Conservation (phyloP, 2,113 vertebrate genomes). For the Crocuta crocuta region DNA sequence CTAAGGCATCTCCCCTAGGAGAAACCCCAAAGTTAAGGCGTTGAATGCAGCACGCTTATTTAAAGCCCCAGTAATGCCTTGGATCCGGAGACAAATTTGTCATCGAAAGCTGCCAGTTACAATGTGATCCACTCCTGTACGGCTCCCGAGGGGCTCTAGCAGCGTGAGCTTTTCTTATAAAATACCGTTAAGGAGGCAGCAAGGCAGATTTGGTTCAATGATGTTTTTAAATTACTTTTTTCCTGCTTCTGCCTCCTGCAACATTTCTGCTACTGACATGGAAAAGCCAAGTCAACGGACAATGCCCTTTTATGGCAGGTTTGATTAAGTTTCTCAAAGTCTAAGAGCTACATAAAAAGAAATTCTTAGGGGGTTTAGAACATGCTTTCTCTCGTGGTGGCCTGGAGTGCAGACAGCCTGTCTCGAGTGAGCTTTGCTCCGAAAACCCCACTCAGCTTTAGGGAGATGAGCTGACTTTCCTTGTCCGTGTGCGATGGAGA, state of each 20-base stretch:
- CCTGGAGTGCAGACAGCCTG: not conserved
- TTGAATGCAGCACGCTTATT: not conserved
- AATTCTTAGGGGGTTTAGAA: not conserved
- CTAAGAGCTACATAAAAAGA: not conserved
- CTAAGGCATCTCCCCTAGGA: not conserved
- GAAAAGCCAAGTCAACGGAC: slow-evolving; percentile 40
- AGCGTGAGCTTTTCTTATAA: not conserved
- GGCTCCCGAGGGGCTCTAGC: not conserved
- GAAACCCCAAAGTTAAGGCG: not conserved
- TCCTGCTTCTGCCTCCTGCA: not conserved
- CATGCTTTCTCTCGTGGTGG: not conserved
- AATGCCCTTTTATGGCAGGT: slow-evolving; percentile 33
- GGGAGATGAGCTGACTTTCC: not conserved
- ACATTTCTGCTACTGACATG: slow-evolving; percentile 24
- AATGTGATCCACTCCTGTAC: not conserved
- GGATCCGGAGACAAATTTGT: not conserved
- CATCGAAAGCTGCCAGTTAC: not conserved
- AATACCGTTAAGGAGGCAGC: not conserved
- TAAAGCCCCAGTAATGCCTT: not conserved
- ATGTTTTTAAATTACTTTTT: slow-evolving; percentile 26
- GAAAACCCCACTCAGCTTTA: not conserved
- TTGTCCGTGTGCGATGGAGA: not conserved
- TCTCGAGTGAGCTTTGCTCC: not conserved
- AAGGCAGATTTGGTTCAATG: not conserved
- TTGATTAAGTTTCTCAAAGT: slow-evolving; percentile 51